Conservation (phyloP, 2,113 vertebrate genomes). For the Hippopotamus amphibius region DNA sequence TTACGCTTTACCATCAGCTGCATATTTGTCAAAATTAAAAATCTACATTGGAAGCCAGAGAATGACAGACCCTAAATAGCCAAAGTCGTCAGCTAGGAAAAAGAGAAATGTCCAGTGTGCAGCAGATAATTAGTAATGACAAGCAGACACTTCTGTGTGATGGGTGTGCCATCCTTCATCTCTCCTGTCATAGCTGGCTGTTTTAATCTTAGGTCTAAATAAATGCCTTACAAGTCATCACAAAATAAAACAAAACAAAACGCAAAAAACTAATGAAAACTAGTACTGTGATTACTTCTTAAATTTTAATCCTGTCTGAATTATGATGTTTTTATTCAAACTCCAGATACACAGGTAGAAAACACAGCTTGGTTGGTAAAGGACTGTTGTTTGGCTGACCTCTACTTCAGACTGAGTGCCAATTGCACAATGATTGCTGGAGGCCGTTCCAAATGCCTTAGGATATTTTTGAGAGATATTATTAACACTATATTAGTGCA, state of each 20-base stretch:
- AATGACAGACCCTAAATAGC: neutral
- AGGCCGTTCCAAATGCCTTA: neutral
- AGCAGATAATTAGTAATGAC: neutral
- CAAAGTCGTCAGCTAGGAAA: neutral
- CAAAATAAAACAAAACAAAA: neutral
- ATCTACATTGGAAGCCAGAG: neutral
- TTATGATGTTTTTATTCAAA: constrained; percentile 14
- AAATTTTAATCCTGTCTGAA: neutral
- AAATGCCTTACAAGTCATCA: neutral
- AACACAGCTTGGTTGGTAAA: neutral
- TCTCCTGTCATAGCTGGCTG: neutral
- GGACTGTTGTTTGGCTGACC: neutral
- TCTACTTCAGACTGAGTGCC: neutral
- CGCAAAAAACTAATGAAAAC: neutral
- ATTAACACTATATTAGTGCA: neutral
- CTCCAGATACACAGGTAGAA: neutral
- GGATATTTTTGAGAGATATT: neutral
- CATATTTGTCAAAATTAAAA: constrained; percentile 59
- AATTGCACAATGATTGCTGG: neutral
- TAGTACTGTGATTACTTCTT: neutral
- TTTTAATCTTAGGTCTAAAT: neutral
- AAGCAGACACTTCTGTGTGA: neutral
- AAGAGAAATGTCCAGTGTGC: neutral
- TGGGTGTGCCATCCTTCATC: neutral
- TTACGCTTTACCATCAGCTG: neutral